Base-by-base conservation (phyloP, 2,797 vertebrate species). In the Girardinus metallicus region DNA sequence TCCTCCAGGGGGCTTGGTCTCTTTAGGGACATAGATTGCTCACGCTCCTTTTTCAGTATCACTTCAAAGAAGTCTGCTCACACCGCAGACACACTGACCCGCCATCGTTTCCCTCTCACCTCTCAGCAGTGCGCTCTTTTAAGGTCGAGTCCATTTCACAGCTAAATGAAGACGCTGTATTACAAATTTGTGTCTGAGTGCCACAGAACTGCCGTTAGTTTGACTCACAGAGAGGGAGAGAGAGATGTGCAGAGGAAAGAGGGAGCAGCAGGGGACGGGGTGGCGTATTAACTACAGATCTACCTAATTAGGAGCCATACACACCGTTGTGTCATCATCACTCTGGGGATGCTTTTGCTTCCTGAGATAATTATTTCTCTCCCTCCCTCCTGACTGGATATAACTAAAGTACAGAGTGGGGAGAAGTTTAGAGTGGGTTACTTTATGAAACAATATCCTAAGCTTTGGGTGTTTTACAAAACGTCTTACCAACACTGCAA, bases 291-390 rank as follows among this genome's bases (percentile, higher is more conserved):
- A 94, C 86, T 93, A 93, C 82, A 91, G 86, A 91, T 90, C 81
- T 79, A 60, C 46, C 87, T 93, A 93, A 94, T 94, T 94, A 92
- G 85, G 66, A 94, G 80, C 68, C 80, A 92, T 85, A 78, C 84
- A 88, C 90, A 83, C 85, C 12, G n/a, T 83, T 84, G 86, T 90
- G 15, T 71, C 88, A 88, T 90, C 82, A 68, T 44, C 8, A 62
- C 93, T 89, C 88, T 80, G 68, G 90, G 93, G 87, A 91, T 34
- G 72, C 73, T 81, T 89, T 77, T 73, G 41, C 77, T 78, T 73
- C 76, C 82, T 78, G 66, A 53, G 80, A 79, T 93, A 93, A 92
- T 94, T 92, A 93, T 91, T 88, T 91, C 80, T 85, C 73, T 83
- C 34, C 82, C 75, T 87, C 85, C 77, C 57, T 64, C 77, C 76